Conservation (phyloP, 37 sponge, comb jelly and placozoan genomes). For the Beroe ovata region DNA sequence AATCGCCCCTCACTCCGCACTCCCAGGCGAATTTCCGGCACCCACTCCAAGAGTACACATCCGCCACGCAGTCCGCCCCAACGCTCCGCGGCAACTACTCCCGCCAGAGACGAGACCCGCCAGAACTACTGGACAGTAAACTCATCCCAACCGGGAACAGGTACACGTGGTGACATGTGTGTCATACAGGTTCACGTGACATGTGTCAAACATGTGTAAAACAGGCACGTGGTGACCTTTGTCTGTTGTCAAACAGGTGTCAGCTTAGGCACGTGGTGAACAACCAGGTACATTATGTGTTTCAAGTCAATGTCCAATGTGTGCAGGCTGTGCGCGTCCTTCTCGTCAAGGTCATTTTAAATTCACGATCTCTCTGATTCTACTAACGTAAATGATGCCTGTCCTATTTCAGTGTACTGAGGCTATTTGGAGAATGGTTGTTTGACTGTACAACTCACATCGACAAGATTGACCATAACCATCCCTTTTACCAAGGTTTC, state of each 20-base stretch:
- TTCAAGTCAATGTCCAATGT: too few species aligned
- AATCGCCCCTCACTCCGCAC: too few species aligned
- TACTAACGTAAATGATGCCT: too few species aligned
- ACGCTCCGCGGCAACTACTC: neutral
- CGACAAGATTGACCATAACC: constrained; percentile 18
- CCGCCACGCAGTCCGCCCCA: constrained; percentile 4
- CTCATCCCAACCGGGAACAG: constrained; percentile 21
- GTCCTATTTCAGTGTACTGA: constrained; percentile 27
- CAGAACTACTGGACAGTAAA: neutral
- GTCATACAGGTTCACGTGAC: too few species aligned
- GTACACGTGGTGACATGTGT: too few species aligned
- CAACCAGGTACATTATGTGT: too few species aligned
- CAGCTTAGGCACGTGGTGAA: too few species aligned
- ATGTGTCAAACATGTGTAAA: too few species aligned
- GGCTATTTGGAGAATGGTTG: constrained; percentile 43
- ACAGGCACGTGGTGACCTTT: too few species aligned
- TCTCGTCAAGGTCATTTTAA: too few species aligned
- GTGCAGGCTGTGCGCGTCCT: neutral
- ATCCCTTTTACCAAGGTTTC: neutral
- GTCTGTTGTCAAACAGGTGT: too few species aligned
- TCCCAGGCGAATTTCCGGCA: neutral
- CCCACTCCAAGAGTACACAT: neutral
- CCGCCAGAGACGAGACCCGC: neutral
- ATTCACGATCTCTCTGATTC: too few species aligned
- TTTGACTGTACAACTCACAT: constrained; percentile 15